These are phyloP conservation scores for Planococcus citri DNA, from an alignment of 1,140 invertebrate genomes.

Conservation along the genomic window DNA sequence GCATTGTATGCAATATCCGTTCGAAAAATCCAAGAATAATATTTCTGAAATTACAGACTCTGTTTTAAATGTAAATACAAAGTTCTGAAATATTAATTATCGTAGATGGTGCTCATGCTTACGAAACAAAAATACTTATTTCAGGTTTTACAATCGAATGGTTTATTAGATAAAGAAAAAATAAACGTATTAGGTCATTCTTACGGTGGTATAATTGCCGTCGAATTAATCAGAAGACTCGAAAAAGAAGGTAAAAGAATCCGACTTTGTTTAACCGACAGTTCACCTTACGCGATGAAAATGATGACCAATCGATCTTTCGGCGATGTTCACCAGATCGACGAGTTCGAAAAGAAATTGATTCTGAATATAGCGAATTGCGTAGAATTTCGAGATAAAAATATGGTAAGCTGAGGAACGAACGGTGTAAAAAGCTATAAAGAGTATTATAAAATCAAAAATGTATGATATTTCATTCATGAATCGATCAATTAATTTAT, in stretches of 20 bases:
- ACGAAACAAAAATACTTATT: background rate
- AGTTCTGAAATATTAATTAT: background rate
- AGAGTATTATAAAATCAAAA: no score
- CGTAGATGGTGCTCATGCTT: background rate
- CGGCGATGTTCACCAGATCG: background rate
- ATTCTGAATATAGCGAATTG: background rate
- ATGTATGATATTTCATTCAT: no score
- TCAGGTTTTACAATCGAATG: background rate
- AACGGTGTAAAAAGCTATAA: no score
- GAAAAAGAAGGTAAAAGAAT: background rate
- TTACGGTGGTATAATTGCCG: background rate
- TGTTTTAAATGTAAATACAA: background rate
- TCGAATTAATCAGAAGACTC: background rate
- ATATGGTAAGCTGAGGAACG: background rate
- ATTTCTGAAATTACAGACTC: background rate
- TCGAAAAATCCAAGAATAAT: background rate
- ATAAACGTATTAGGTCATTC: background rate
- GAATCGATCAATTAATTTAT: no score
- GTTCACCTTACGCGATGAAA: background rate
- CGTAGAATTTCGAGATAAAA: background rate
- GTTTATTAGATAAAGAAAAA: background rate
- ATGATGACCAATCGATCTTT: background rate
- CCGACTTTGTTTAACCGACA: background rate
- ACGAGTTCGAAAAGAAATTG: background rate
- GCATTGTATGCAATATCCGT: conserved; percentile 2